Percentiles rank a stretch among this genome's conserved stretches.
Conservation (phyloP, 1,140 invertebrate species). For the Cyphomyrmex costatus region DNA sequence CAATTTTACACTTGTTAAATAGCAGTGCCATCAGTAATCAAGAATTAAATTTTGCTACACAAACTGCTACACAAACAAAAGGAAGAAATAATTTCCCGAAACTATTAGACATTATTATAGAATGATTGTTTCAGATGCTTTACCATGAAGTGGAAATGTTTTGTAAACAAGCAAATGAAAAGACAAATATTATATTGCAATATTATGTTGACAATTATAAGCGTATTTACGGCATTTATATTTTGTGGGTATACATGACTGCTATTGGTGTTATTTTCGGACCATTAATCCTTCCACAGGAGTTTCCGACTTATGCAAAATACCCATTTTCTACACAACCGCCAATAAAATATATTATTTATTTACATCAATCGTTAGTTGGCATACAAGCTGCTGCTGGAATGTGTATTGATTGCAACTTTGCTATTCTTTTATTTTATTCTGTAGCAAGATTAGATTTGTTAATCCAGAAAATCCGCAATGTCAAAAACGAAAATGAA, state of each 20-base stretch:
- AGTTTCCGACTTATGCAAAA: conserved; percentile 75
- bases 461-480: conserved; percentile 63
- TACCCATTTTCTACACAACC: conserved; percentile 79
- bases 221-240: conserved; percentile 30
- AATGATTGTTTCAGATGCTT: conserved; percentile 24
- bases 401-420: conserved; percentile 75
- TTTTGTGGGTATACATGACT: conserved; percentile 59
- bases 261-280: conserved; percentile 59
- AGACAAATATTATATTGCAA: conserved; percentile 14
- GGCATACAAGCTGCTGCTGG: conserved; percentile 75
- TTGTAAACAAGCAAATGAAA: neutral
- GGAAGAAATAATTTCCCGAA: neutral
- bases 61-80: too few relatives aligned
- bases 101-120: neutral
- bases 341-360: conserved; percentile 74
- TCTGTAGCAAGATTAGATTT: conserved; percentile 74
- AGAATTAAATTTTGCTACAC: too few relatives aligned
- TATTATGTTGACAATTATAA: conserved; percentile 69
- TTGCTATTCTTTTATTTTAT: conserved; percentile 77
- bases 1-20: too few relatives aligned
- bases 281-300: conserved; percentile 66
- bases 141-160: conserved; percentile 39
- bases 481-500: conserved; percentile 53
- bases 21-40: too few relatives aligned
- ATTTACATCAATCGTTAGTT: conserved; percentile 77